Percentiles rank a stretch among this genome's conserved stretches.
These are phyloP conservation scores for Himantopus leucocephalus DNA, from an alignment of 2,113 vertebrate genomes.

Conservation along the genomic window DNA sequence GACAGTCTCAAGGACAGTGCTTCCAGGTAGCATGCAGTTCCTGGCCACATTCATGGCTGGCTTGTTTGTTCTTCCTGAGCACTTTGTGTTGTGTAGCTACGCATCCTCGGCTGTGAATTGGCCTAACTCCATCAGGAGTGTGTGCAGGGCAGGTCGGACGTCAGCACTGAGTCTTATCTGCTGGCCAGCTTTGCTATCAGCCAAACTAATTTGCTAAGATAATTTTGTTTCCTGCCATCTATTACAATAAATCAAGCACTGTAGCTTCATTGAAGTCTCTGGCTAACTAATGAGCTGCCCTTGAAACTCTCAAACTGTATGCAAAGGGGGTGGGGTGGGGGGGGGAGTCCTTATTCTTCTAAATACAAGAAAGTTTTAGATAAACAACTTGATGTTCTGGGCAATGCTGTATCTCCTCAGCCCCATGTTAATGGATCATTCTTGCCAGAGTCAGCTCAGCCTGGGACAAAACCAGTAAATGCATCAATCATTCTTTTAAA, in stretches of 20 bases:
- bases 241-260: constrained; percentile 43
- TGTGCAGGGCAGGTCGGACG: neutral
- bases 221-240: constrained; percentile 48
- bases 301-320: constrained; percentile 5
- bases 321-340: neutral
- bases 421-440: neutral
- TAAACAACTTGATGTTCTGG: neutral
- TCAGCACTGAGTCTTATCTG: constrained; percentile 13
- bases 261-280: constrained; percentile 9
- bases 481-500: neutral
- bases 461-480: neutral
- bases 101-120: neutral
- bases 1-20: neutral
- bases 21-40: neutral
- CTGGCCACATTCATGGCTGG: neutral
- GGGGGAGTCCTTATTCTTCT: neutral
- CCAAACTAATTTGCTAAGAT: constrained; percentile 45
- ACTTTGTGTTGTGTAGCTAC: neutral
- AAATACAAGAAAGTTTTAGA: neutral
- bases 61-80: neutral
- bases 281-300: constrained; percentile 8
- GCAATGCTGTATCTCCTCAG: neutral
- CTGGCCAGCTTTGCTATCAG: constrained; percentile 28
- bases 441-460: neutral
- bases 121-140: neutral